A percentile compares a stretch with the other conserved stretches of the same genome.
Conservation (phyloP, 1,140 invertebrate genomes). For the Hycleus cichorii region DNA sequence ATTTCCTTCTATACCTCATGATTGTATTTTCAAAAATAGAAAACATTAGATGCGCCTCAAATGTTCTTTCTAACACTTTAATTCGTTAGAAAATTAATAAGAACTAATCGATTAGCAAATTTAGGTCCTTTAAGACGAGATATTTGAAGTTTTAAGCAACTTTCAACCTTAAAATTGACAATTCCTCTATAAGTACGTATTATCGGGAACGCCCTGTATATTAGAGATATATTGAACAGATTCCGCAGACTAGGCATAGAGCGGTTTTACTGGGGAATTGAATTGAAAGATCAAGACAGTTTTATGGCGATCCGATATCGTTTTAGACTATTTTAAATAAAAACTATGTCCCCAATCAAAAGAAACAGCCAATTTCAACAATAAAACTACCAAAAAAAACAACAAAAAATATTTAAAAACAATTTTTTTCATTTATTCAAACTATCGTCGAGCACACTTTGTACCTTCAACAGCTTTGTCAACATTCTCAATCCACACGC, state of each 20-base stretch:
- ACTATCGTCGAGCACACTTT: constrained; percentile 16
- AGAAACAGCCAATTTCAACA: not conserved
- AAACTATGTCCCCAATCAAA: no score
- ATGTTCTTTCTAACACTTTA: no score
- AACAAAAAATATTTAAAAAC: not conserved
- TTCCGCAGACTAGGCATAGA: constrained; percentile 37
- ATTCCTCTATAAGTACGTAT: no score
- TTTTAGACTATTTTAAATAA: not conserved
- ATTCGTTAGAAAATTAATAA: no score
- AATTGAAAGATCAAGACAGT: constrained; percentile 33
- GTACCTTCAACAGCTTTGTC: constrained; percentile 29
- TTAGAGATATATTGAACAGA: constrained; percentile 32
- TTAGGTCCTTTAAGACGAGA: no score
- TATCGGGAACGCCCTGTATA: no score
- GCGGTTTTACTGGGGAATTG: constrained; percentile 27
- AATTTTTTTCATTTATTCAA: not conserved
- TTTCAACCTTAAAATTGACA: no score
- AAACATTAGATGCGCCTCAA: no score
- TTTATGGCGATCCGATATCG: constrained; percentile 32
- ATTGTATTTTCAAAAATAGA: no score
- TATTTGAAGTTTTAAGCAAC: no score
- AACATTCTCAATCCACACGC: constrained; percentile 42
- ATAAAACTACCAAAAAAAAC: not conserved
- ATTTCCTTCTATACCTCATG: no score
- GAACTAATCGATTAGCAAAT: no score